Base-by-base conservation (phyloP, 2,888 invertebrate genomes). In the Quadriops clusia region DNA sequence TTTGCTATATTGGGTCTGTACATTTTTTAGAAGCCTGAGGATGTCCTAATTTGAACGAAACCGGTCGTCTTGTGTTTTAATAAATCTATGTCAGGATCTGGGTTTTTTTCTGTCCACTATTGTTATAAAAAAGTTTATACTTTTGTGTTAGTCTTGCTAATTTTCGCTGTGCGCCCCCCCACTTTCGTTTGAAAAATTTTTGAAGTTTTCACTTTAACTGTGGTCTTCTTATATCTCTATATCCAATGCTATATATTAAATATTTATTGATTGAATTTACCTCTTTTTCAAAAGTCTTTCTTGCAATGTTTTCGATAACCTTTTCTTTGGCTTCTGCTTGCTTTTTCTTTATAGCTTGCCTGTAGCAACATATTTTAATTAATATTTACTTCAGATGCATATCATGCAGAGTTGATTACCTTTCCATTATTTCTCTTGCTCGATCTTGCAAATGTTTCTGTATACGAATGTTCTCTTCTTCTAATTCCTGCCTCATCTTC, bases 381-480 rank as follows among this genome's bases (percentile, higher is more conserved):
- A n/a, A n/a, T n/a, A n/a, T n/a, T n/a, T n/a, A n/a, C n/a, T n/a
- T n/a, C n/a, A n/a, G n/a, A n/a, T n/a, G n/a, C n/a, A n/a, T n/a
- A n/a, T n/a, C n/a, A n/a, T n/a, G n/a, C n/a, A n/a, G n/a, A n/a
- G n/a, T n/a, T n/a, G n/a, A n/a, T n/a, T n/a, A n/a, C n/a, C n/a
- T n/a, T n/a, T n/a, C n/a, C n/a, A n/a, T n/a, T n/a, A n/a, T n/a
- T 36, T 57, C 54, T 30, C 57, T 56, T 9, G 56, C 65, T 43
- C 60, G 58, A 14, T 50, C 41, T 30, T 54, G 40, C 2, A 63
- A 34, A 39, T 58, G 60, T 30, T 60, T 51, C 22, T 51, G 45
- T 17, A 64, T 60, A 36, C 49, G 51, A 28, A 50, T 48, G 42
- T 65, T 58, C 42, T 73, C 72, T 4, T 50, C 45, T 21, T 69